Evolutionary conservation across 2,113 vertebrate species (phyloP), one percentile per base, ranked within the genome.

Genomic region (Oceanites oceanicus): DNA sequence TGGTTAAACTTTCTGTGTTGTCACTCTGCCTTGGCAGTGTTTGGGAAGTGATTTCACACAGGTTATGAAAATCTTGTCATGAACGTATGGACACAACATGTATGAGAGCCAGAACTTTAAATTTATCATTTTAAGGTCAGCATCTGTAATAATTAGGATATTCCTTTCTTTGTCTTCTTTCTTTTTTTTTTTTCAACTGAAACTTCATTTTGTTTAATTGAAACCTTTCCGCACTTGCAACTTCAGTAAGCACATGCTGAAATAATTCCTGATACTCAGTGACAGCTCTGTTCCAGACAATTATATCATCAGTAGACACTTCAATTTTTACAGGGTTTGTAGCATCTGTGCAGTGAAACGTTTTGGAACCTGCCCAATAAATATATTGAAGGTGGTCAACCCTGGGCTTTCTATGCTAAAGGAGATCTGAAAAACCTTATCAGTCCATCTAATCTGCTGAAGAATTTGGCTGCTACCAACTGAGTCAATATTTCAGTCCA

Each of bases 341-440:
- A 90, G 68, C 79, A 91, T 94, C 67, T 96, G 56, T 74, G 72
- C 70, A 66, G 49, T 42, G 79, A 94, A 94, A 94, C 87, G n/a
- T 68, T 95, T 96, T 92, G 94, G 78, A 88, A 84, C 5, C n/a
- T 36, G 16, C 40, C 87, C 91, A 96, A 78, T 68, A 83, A 92
- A 65, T 70, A 38, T 59, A 88, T 42, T 0, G 0, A 83, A 90
- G 50, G 81, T 95, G 77, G 90, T 95, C 87, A 95, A 53, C 65
- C 34, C 59, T 74, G 52, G 83, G 26, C 14, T 92, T 95, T 87
- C 86, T 18, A 55, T 92, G 88, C 65, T 79, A 84, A 59, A 85
- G 74, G 85, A 95, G 68, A 93, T 91, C 63, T 87, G 42, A 72
- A 94, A 95, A 96, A 83, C 49, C 32, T 90, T 91, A 88, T 90